Base-by-base conservation (phyloP, 2,888 invertebrate species). In the Gordius sp. region DNA sequence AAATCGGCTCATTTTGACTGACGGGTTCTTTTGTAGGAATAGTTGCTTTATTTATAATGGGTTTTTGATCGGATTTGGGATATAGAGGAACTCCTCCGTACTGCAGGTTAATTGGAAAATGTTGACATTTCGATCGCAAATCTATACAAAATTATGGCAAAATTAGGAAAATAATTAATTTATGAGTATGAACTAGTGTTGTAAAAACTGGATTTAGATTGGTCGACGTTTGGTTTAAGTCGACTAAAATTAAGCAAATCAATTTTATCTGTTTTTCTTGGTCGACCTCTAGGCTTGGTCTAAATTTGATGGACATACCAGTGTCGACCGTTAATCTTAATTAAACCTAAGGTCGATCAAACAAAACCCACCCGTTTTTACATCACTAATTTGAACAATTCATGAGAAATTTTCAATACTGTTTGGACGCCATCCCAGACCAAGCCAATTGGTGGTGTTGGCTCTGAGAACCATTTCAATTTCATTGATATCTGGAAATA, bases 401-500 rank as follows among this genome's bases (percentile, higher is more conserved):
- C n/a, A n/a, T n/a, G n/a, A n/a, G n/a, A 52, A 24, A 24, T 13
- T 13, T 24, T 13, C n/a, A 39, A 2, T 57, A 57, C 57, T 39
- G 23, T 53, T 20, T 4, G 57, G 57, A 20, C 57, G 18, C 57
- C 57, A 57, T 52, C 57, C 57, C 4, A 57, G 13, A 4, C 33
- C 57, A 2, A 57, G 24, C 57, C 57, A 57, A 56, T 59, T 61
- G 23, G 61, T 58, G 16, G 64, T 59, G 20, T 62, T 62, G 1
- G 67, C 66, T 56, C 66, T 65, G 18, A 67, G 57, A 1, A 63
- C 62, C 61, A 68, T 67, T 54, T 68, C 66, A 52, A 67, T 62
- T 53, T 65, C 64, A 41, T 66, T 66, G 1, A 59, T 59, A 2
- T 66, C 63, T 8, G 78, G 77, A 53, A 86, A 66, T 41, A 86